A percentile compares a stretch with the other conserved stretches of the same genome.
These are phyloP conservation scores for Gobius niger DNA, from an alignment of 2,113 vertebrate species.

Conservation along the genomic window DNA sequence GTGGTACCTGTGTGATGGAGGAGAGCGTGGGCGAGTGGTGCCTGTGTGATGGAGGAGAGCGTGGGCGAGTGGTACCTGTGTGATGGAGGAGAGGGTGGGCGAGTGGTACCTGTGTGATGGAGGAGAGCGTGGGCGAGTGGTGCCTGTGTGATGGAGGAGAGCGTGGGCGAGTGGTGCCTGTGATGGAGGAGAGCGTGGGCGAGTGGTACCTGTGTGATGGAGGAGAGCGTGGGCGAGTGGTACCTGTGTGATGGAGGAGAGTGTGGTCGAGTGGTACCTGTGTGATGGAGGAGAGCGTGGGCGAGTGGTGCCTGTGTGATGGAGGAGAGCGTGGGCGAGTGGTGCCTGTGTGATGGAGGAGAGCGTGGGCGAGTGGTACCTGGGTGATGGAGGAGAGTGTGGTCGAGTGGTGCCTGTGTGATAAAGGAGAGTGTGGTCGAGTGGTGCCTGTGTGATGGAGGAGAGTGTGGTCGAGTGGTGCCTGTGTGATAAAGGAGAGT, in stretches of 20 bases:
- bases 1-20: slow-evolving; percentile 94
- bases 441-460: slow-evolving; percentile 94
- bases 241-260: slow-evolving; percentile 97
- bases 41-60: no score
- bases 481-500: no score
- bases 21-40: slow-evolving; percentile 91
- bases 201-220: slow-evolving; percentile 95
- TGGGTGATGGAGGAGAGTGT: slow-evolving; percentile 95
- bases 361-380: slow-evolving; percentile 91
- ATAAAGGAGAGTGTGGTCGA: no score
- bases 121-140: slow-evolving; percentile 92
- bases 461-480: slow-evolving; percentile 91
- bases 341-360: slow-evolving; percentile 95
- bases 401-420: slow-evolving; percentile 87
- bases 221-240: slow-evolving; percentile 90
- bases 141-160: slow-evolving; percentile 91
- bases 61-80: slow-evolving; percentile 93
- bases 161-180: slow-evolving; percentile 87
- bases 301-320: slow-evolving; percentile 87
- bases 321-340: no score
- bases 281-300: slow-evolving; percentile 93
- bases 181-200: no score
- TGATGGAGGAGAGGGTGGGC: slow-evolving; percentile 93
- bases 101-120: slow-evolving; percentile 95
- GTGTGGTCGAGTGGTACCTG: slow-evolving; percentile 92